Conservation (phyloP, 1,140 invertebrate species). For the Drosophila willistoni region DNA sequence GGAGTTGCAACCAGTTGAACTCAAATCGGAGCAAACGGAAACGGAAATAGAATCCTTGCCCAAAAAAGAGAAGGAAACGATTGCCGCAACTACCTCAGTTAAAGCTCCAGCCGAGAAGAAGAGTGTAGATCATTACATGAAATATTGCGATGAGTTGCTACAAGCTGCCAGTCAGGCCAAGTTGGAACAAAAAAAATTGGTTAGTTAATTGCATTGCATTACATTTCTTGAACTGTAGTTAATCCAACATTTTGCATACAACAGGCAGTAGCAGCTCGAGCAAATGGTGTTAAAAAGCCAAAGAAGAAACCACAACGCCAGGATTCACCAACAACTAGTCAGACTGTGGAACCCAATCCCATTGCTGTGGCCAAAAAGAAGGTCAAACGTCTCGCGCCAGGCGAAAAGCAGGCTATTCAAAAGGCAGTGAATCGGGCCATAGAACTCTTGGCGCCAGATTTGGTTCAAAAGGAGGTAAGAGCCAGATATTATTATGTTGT, state of each 20-base stretch:
- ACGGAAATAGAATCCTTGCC: background rate
- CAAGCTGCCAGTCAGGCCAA: constrained; percentile 54
- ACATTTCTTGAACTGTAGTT: background rate
- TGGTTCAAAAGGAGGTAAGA: background rate
- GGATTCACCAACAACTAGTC: too few relatives aligned
- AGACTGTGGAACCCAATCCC: background rate
- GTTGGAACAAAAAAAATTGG: constrained; percentile 48
- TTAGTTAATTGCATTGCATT: constrained; percentile 11
- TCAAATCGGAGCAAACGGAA: background rate
- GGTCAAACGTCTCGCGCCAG: constrained; percentile 18
- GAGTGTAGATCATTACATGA: constrained; percentile 35
- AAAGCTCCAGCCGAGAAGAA: background rate
- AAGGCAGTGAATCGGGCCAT: constrained; percentile 8
- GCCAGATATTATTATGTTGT: too few relatives aligned
- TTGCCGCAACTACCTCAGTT: background rate
- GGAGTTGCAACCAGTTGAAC: background rate
- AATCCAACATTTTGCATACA: background rate
- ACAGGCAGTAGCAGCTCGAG: constrained; percentile 31
- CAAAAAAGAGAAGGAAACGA: background rate
- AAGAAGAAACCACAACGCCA: constrained; percentile 1
- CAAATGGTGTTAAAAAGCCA: background rate
- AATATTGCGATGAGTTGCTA: constrained; percentile 49
- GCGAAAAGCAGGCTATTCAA: constrained; percentile 16
- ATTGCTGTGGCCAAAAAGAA: background rate
- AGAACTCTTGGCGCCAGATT: constrained; percentile 2